phyloP scores from a whole-genome alignment of 92 coral and sea anemone genomes.

The Blastomussa wellsi region DNA sequence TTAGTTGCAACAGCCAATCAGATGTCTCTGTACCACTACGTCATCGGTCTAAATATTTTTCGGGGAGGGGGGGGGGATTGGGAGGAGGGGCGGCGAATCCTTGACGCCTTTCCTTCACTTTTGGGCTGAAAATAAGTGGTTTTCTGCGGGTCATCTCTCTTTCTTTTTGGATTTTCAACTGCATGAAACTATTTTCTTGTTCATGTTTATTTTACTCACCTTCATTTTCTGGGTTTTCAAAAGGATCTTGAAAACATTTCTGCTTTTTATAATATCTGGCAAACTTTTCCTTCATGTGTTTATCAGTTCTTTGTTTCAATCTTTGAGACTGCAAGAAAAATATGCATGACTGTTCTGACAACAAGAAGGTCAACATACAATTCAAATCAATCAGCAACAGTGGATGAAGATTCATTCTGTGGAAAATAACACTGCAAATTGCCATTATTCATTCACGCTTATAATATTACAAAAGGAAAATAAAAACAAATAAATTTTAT shows the following conservation, averaged over 20 bases:
- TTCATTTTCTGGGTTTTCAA: constrained; percentile 15
- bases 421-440: no score
- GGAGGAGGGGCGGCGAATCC: no score
- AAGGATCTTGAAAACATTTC: constrained; percentile 18
- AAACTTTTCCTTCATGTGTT: constrained; percentile 64
- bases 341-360: neutral
- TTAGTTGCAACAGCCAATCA: neutral
- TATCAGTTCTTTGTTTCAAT: constrained; percentile 64
- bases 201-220: constrained; percentile 9
- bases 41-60: no score
- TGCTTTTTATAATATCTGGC: constrained; percentile 45
- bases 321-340: constrained; percentile 61
- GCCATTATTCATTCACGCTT: no score
- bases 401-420: no score
- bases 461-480: no score
- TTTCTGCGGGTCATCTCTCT: neutral
- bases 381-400: no score
- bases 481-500: no score
- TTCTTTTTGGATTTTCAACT: neutral
- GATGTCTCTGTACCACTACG: no score
- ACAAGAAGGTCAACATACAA: no score
- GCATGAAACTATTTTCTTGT: neutral
- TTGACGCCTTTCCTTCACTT: no score
- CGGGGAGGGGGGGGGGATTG: no score
- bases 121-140: neutral